Base-by-base conservation (phyloP, 1,140 invertebrate species). In the Drosophila willistoni region DNA sequence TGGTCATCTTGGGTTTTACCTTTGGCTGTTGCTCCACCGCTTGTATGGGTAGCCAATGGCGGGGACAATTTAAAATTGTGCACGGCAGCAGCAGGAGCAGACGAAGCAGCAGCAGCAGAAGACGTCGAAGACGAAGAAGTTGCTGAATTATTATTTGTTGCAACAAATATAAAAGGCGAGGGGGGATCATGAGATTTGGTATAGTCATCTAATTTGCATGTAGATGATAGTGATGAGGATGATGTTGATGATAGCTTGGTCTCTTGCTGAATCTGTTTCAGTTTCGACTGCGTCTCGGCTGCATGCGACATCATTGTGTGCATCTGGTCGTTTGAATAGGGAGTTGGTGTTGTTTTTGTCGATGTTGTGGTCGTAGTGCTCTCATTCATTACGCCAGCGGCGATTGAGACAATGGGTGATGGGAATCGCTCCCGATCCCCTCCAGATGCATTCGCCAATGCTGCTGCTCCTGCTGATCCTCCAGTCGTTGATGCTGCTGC, bases 341-440 rank as follows among this genome's bases (percentile, higher is more conserved):
- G 83, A 42, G 84, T 89, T 64, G 90, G 90, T 64, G 90, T 91
- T 7, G 90, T 91, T 55, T 87, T 91, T 34, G 90, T 91, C 36
- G 79, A 84, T 56, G 90, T 91, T 12, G 90, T 91, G 41, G 90
- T 91, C 19, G 86, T 90, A 7, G 90, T 91, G 51, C 87, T 89
- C 60, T 90, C 84, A 61, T 87, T 91, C 71, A 91, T 79, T 54
- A 83, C 85, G 13, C 87, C 84, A 68, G 83, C 74, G 51, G 90
- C 90, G 76, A 91, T 91, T 9, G 90, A 91, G 17, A 91, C 90
- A 73, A 91, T 91, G 34, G 90, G 90, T 39, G 90, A 91, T 68
- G 36, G 14, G 34, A 19, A 61, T 67, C 17, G 55, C 33, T 25
- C 66, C 73, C 29, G 73, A 44, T 42, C 54, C 54, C 72, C 39